Evolutionary conservation across 2,797 vertebrate species (phyloP).

Genomic region (Adrianichthys oophorus): DNA sequence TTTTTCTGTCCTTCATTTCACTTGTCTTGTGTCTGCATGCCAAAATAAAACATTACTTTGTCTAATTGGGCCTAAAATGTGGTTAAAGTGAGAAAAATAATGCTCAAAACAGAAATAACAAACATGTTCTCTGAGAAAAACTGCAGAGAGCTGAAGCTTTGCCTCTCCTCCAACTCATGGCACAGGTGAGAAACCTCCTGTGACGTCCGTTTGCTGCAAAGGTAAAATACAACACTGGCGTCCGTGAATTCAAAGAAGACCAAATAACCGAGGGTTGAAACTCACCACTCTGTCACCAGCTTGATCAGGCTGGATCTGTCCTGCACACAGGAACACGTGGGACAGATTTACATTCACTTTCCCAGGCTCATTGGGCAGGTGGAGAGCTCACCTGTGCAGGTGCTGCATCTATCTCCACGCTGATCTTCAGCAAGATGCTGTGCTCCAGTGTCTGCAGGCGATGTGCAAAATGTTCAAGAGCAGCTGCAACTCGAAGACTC

Average conservation of each 20-base stretch:
- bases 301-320: constrained; percentile 36
- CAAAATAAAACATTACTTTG: constrained; percentile 2
- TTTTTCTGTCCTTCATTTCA: constrained; percentile 60
- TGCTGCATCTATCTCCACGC: constrained; percentile 1
- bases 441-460: constrained; percentile 49
- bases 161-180: constrained; percentile 72
- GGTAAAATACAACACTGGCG: neutral
- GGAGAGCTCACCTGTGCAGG: constrained; percentile 25
- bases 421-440: constrained; percentile 20
- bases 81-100: no score
- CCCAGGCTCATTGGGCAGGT: neutral
- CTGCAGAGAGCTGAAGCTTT: constrained; percentile 77
- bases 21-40: constrained; percentile 69
- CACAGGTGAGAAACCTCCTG: constrained; percentile 71
- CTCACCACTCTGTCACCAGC: constrained; percentile 52
- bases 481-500: constrained; percentile 42
- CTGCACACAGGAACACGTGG: constrained; percentile 17
- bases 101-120: no score
- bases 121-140: no score
- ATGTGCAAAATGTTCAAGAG: constrained; percentile 48
- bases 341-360: neutral
- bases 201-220: constrained; percentile 77
- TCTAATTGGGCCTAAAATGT: no score
- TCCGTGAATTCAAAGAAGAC: no score
- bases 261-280: neutral